phyloP scores from a whole-genome alignment of 2,797 vertebrate species.

The Sitta carolinensis region DNA sequence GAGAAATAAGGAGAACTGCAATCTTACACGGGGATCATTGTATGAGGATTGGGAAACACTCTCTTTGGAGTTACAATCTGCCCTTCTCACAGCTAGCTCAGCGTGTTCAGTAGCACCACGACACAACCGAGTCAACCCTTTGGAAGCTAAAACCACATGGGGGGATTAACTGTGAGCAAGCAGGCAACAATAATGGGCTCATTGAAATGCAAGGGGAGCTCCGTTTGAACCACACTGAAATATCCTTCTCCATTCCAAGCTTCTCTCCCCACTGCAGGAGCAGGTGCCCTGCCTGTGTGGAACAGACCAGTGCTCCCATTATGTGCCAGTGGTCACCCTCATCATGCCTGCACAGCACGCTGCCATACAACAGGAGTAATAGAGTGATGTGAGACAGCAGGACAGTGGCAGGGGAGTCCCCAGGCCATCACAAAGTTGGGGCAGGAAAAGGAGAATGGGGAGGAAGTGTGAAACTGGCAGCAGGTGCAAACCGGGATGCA shows the following conservation, averaged over 20 bases:
- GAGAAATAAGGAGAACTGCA: background rate
- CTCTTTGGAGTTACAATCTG: background rate
- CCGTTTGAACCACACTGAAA: background rate
- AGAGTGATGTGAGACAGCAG: background rate
- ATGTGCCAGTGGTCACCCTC: fast-evolving
- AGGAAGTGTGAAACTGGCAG: background rate
- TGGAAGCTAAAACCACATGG: background rate
- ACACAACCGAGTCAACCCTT: background rate
- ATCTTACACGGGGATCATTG: fast-evolving
- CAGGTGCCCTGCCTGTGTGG: fast-evolving
- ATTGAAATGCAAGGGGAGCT: slow-evolving; percentile 27
- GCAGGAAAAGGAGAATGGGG: background rate
- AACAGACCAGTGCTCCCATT: fast-evolving
- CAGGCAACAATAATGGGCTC: background rate
- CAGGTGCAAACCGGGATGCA: background rate
- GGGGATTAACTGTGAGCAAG: background rate
- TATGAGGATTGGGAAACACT: background rate
- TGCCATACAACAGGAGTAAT: fast-evolving
- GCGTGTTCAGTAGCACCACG: background rate
- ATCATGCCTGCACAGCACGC: fast-evolving
- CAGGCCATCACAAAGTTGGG: background rate
- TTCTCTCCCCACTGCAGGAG: background rate
- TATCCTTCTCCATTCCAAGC: background rate
- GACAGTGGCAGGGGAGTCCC: background rate
- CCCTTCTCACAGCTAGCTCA: background rate